These are phyloP conservation scores for Mesorhabditis belari DNA, from an alignment of 2,888 invertebrate genomes.

Conservation along the genomic window DNA sequence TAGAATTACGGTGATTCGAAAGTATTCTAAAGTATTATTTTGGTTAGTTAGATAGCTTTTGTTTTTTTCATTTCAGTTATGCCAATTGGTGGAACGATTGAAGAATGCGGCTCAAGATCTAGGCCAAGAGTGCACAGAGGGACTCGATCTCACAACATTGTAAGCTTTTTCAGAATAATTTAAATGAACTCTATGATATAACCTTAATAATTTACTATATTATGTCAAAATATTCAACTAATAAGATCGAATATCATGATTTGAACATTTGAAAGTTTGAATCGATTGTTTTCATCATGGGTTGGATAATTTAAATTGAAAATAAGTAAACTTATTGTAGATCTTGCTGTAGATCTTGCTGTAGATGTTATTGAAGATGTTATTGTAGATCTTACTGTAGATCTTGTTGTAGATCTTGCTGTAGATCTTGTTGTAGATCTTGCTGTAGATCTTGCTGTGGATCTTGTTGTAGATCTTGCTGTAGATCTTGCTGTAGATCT, in stretches of 20 bases:
- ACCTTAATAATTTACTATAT: background rate
- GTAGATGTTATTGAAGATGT: too few species aligned
- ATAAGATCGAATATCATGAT: too few species aligned
- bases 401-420: too few species aligned
- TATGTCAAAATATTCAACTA: too few species aligned
- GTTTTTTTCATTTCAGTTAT: background rate
- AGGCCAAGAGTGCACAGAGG: conserved; percentile 7
- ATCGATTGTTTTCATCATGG: too few species aligned
- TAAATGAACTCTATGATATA: background rate
- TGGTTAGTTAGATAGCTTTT: background rate
- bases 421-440: too few species aligned
- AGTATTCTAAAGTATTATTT: background rate
- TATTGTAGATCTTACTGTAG: too few species aligned
- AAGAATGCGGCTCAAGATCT: conserved; percentile 47
- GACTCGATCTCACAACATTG: conserved; percentile 57
- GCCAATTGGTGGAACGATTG: conserved; percentile 54
- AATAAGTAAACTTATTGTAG: background rate
- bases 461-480: too few species aligned
- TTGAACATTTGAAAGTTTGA: too few species aligned
- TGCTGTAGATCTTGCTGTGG: too few species aligned
- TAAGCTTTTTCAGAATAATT: conserved; percentile 44
- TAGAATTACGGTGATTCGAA: conserved; percentile 32
- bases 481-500: too few species aligned
- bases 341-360: too few species aligned
- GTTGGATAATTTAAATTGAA: background rate